Evolutionary conservation across 2,888 invertebrate species (phyloP).

Genomic region (Tenthredo distinguenda): DNA sequence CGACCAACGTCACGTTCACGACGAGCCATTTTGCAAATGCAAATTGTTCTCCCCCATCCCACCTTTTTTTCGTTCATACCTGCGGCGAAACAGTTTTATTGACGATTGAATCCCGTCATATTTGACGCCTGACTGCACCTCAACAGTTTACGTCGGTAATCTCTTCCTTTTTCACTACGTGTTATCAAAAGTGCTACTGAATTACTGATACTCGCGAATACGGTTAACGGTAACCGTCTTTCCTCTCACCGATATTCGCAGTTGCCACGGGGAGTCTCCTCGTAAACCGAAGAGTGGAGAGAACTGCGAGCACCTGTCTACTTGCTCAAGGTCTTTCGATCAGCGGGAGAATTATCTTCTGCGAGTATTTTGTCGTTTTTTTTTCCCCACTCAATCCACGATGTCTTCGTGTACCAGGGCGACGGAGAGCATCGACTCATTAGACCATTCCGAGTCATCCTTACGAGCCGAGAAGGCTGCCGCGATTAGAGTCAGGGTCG

Average conservation of each 20-base stretch:
- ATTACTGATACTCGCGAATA: neutral
- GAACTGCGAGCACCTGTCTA: neutral
- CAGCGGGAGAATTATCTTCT: neutral
- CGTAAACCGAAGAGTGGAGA: neutral
- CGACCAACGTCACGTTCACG: neutral
- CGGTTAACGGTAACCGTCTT: neutral
- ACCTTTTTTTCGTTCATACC: conserved; percentile 52
- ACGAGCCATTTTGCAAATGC: neutral
- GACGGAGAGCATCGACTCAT: conserved; percentile 35
- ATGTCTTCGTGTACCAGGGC: neutral
- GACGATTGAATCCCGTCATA: conserved; percentile 30
- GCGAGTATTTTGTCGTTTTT: neutral
- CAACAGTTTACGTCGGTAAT: conserved; percentile 1
- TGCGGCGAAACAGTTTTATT: conserved; percentile 65
- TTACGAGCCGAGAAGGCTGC: conserved; percentile 22
- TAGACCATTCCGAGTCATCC: conserved; percentile 23
- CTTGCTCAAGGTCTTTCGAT: conserved; percentile 13
- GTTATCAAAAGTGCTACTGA: conserved; percentile 5
- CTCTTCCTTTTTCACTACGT: neutral
- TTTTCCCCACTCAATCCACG: neutral
- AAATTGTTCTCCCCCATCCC: neutral
- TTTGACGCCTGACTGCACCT: conserved; percentile 50
- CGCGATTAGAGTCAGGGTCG: conserved; percentile 43
- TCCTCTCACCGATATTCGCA: neutral
- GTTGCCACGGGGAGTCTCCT: neutral